Base-by-base conservation (phyloP, 2,888 invertebrate genomes). In the Heliconius hortense region DNA sequence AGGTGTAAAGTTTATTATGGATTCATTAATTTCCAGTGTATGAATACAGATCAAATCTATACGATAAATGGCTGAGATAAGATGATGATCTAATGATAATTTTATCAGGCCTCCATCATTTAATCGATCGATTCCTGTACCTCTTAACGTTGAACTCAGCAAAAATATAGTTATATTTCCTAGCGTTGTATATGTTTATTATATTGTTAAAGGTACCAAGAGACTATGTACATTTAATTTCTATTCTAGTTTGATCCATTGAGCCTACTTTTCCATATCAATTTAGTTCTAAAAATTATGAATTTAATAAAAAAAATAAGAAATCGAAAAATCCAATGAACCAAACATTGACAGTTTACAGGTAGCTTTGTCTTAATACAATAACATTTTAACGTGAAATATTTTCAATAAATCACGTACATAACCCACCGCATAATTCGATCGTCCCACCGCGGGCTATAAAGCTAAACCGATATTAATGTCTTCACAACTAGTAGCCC, bases 401-500 rank as follows among this genome's bases (percentile, higher is more conserved):
- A n/a, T 74, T 26, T 70, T 35, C 64, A 67, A 74, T 76, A 71
- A 66, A 71, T 76, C 64, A 77, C 74, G 64, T 70, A 28, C 63
- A 60, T 68, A 71, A 69, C 75, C 59, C 71, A 74, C 72, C 59
- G 69, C 72, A 63, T 48, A 70, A 73, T 64, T 64, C 31, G 73
- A 77, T 75, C 72, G 77, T 69, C 35, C 62, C 64, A 70, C 76
- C 76, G 76, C 75, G 13, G 70, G 72, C 74, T 56, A 74, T 56
- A 35, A 71, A 53, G 71, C 60, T 77, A 66, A 74, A 73, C 73
- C 68, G 75, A 75, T 75, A 77, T 73, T 76, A 74, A 76, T 74
- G 76, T 76, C 75, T 79, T 74, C 76, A 77, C 76, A 76, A 79
- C 77, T 75, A 73, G 76, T 73, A 62, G 77, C 79, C 79, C 56